Evolutionary conservation across 1,140 invertebrate genomes (phyloP), one percentile per base, ranked within the genome.

Genomic region (Galleria mellonella): DNA sequence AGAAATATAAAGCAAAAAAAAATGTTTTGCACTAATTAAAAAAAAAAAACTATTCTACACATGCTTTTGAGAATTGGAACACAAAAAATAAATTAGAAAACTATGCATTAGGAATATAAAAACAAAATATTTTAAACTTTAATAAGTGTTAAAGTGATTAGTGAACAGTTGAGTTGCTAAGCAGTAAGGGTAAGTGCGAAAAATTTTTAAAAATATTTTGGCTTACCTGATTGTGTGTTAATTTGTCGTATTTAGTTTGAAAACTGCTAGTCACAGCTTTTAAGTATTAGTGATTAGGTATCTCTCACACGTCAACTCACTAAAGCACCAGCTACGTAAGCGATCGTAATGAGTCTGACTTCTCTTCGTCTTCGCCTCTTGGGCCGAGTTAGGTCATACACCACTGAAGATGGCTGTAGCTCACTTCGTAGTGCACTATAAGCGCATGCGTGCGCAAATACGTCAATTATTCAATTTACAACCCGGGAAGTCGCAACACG

Each of bases 391-490:
- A 2, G 6, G 2, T 23, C 17, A 6, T 6, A 23, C 17, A 23
- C 2, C 17, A 23, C 17, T 15, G n/a, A 12, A 17, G 35, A 13
- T 17, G 32, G 41, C 35, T 41, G 57, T 46, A 51, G 64, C 70
- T 78, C 57, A 75, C 74, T 78, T 75, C 74, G 64, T 45, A 43
- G 14, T 44, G 51, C 38, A 62, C 37, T 45, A 27, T 53, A 56
- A 41, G 72, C 74, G 74, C 74, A 72, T 78, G 74, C 74, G 74
- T 70, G 48, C 39, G 38, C 51, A 37, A 64, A 60, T 54, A 66
- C 62, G 68, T 72, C 73, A 72, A 77, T 77, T 72, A 67, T 72
- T 63, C 59, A 72, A 77, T 74, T 59, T 57, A 68, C 48, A 59
- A 38, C 59, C 68, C 68, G 70, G 70, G 68, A 71, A 65, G 59